Percentiles rank a stretch among this genome's conserved stretches.
These are phyloP conservation scores for Drymodes brunneopygia DNA, from an alignment of 2,113 vertebrate species.

Conservation along the genomic window DNA sequence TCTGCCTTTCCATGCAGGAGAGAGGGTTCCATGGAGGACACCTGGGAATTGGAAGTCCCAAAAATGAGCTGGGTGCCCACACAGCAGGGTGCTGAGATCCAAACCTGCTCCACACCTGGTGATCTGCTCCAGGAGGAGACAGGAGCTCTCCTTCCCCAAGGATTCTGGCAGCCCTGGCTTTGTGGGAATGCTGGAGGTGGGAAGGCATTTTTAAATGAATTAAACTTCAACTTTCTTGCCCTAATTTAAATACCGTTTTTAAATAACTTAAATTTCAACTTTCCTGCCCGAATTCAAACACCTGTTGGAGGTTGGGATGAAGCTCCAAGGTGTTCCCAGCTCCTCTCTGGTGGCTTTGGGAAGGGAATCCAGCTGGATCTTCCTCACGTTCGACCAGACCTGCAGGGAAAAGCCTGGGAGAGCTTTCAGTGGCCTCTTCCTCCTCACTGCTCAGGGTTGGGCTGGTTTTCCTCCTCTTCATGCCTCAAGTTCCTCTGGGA, in stretches of 20 bases:
- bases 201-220: too few species aligned
- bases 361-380: background rate
- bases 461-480: background rate
- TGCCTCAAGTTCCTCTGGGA: background rate
- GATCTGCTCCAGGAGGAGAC: background rate
- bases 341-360: background rate
- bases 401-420: background rate
- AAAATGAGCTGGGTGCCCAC: background rate
- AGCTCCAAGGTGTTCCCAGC: background rate
- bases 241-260: too few species aligned
- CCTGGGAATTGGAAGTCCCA: background rate
- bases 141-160: background rate
- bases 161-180: background rate
- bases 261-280: too few species aligned
- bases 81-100: background rate
- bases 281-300: too few species aligned
- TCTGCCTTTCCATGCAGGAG: background rate
- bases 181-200: background rate
- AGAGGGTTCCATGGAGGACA: background rate
- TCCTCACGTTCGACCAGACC: background rate
- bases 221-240: too few species aligned
- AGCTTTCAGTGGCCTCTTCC: background rate
- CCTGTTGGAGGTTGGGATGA: too few species aligned
- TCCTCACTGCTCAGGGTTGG: background rate
- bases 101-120: background rate